These are phyloP conservation scores for Malurus cyaneus DNA, from an alignment of 2,113 vertebrate species.

Conservation along the genomic window DNA sequence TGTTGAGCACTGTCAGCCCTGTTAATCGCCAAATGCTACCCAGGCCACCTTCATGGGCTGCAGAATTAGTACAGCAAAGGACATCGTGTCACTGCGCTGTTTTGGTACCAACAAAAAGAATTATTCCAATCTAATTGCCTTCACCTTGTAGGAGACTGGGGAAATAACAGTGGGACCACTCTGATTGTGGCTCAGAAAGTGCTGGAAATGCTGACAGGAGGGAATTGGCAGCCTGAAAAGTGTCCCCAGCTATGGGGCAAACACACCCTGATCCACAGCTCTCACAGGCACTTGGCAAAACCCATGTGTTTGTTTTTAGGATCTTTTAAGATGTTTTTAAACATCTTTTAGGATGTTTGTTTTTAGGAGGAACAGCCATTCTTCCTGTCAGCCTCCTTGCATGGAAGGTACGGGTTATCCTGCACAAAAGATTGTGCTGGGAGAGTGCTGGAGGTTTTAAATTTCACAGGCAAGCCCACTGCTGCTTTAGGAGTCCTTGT, in stretches of 20 bases:
- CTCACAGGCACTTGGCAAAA: not conserved
- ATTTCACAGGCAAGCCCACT: not conserved
- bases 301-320: not conserved
- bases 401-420: not conserved
- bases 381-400: not conserved
- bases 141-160: not conserved
- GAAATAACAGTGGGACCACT: not conserved
- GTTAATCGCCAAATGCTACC: not conserved
- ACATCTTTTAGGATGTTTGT: no score
- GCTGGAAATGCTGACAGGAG: not conserved
- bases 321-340: no score
- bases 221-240: not conserved
- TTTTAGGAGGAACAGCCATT: not conserved
- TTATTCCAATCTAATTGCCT: not conserved
- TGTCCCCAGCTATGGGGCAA: not conserved
- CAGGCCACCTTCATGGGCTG: not conserved
- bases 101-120: not conserved
- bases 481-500: not conserved
- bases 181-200: not conserved
- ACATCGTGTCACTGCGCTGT: fast-evolving
- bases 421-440: not conserved
- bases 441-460: not conserved
- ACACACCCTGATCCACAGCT: not conserved
- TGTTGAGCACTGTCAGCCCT: not conserved
- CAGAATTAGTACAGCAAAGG: not conserved